Conservation (phyloP, 2,888 invertebrate genomes). For the Cryptocephalus moraei region DNA sequence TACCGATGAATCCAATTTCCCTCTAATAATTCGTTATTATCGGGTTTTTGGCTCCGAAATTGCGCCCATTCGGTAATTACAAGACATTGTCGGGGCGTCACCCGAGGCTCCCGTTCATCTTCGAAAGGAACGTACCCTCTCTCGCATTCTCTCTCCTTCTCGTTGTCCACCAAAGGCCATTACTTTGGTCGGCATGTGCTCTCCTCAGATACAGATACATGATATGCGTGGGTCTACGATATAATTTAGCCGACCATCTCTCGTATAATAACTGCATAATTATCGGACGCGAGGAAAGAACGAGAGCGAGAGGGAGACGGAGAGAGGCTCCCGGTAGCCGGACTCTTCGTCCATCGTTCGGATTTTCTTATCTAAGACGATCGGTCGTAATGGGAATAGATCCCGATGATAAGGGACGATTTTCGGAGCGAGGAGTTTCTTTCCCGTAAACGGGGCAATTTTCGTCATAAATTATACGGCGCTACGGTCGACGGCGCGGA, state of each 20-base stretch:
- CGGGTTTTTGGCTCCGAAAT: slow-evolving; percentile 12
- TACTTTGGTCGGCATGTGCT: slow-evolving; percentile 17
- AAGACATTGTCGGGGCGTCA: slow-evolving; percentile 33
- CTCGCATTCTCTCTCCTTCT: slow-evolving; percentile 1
- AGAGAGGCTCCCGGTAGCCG: slow-evolving; percentile 17
- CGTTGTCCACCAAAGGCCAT: slow-evolving; percentile 18
- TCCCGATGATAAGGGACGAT: background rate
- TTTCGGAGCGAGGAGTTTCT: too few relatives aligned
- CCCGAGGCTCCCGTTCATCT: slow-evolving; percentile 28
- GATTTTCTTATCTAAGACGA: slow-evolving; percentile 5
- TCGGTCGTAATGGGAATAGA: slow-evolving; percentile 2
- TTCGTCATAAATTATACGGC: too few relatives aligned
- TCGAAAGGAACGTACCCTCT: slow-evolving; percentile 1
- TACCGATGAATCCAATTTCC: too few relatives aligned
- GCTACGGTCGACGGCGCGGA: too few relatives aligned
- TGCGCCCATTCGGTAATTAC: slow-evolving; percentile 26
- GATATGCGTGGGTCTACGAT: slow-evolving; percentile 35
- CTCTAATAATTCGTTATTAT: too few relatives aligned
- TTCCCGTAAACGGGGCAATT: too few relatives aligned
- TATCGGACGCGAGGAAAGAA: slow-evolving; percentile 23
- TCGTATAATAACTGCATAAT: slow-evolving; percentile 34
- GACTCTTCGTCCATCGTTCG: slow-evolving; percentile 1
- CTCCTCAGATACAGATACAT: slow-evolving; percentile 17
- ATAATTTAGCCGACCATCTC: slow-evolving; percentile 35
- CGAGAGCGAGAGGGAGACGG: slow-evolving; percentile 2